These are phyloP conservation scores for Dendrocopos noguchii DNA, from an alignment of 2,113 vertebrate species.

Conservation along the genomic window DNA sequence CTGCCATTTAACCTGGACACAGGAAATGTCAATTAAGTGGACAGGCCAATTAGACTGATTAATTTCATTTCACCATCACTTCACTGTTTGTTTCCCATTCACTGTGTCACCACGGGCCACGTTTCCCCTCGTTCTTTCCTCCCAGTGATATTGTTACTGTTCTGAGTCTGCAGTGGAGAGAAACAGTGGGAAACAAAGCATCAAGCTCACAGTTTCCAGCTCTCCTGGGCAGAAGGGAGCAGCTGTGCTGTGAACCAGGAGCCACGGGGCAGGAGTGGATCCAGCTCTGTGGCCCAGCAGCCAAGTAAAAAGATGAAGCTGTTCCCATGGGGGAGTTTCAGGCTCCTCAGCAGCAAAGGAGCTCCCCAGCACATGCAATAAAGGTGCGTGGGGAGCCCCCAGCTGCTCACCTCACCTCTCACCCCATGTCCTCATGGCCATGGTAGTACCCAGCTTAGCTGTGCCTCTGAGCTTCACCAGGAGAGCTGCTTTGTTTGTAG, in stretches of 20 bases:
- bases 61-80: background rate
- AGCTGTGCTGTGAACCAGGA: background rate
- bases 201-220: background rate
- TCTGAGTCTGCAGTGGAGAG: background rate
- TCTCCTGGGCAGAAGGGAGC: background rate
- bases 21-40: background rate
- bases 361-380: too few relatives aligned
- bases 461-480: background rate
- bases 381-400: background rate
- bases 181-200: background rate
- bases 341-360: background rate
- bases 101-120: background rate
- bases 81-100: background rate
- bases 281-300: background rate
- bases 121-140: slow-evolving; percentile 3
- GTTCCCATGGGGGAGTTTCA: background rate
- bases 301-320: background rate
- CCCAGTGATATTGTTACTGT: background rate
- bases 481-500: background rate
- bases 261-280: background rate
- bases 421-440: background rate
- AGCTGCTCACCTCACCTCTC: background rate
- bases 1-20: background rate
- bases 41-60: background rate
- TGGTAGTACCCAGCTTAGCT: background rate